Conservation (phyloP, 2,888 invertebrate genomes). For the Leptopilina myrica region DNA sequence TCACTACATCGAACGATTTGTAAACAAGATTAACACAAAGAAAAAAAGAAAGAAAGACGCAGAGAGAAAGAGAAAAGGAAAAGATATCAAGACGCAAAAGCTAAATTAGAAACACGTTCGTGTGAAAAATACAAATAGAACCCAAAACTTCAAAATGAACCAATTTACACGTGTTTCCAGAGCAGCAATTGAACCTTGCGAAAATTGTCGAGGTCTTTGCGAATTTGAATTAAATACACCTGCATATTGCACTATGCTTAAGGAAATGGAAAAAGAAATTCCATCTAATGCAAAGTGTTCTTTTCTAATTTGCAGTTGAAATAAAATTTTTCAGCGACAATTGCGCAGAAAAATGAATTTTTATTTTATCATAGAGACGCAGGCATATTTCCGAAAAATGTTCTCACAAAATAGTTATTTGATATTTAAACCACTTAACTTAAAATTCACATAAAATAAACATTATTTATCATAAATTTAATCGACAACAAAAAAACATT, state of each 20-base stretch:
- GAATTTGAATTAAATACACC: conserved; percentile 8
- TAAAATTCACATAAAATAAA: no score
- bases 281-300: no score
- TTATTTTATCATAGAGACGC: no score
- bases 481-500: no score
- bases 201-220: not conserved
- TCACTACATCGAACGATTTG: not conserved
- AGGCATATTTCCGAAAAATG: no score
- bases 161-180: conserved; percentile 17
- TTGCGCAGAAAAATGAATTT: no score
- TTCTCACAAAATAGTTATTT: no score
- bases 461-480: no score
- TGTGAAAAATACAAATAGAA: not conserved
- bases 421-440: no score
- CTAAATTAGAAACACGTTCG: conserved; percentile 17
- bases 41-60: no score
- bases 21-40: not conserved
- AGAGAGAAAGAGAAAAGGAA: not conserved
- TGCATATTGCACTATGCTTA: not conserved
- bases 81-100: not conserved
- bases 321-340: no score
- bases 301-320: no score
- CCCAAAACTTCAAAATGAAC: conserved; percentile 1
- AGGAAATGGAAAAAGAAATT: not conserved
- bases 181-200: not conserved